Percentiles rank a stretch among this genome's conserved stretches.
phyloP scores from a whole-genome alignment of 30 jellyfish, hydroid and myxozoan genomes.

The Chrysaora quinquecirrha region DNA sequence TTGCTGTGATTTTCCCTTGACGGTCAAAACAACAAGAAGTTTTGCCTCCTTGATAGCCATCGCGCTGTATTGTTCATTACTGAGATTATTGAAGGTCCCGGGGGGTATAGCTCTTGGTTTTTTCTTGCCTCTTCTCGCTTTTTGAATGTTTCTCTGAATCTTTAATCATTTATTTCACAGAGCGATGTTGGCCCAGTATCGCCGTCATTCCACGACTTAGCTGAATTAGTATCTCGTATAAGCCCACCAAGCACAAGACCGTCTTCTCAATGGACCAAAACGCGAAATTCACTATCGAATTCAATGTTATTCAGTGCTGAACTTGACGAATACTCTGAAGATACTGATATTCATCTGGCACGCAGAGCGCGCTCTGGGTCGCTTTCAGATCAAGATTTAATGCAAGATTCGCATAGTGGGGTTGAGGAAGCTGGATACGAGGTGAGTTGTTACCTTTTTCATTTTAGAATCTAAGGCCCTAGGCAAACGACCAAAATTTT shows the following conservation, averaged over 20 bases:
- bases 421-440: conserved; percentile 94
- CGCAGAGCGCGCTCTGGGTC: conserved; percentile 93
- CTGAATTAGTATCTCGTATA: conserved; percentile 90
- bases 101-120: too few relatives aligned
- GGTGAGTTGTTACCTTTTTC: conserved; percentile 44
- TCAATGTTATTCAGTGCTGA: conserved; percentile 21
- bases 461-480: too few relatives aligned
- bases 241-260: conserved; percentile 69
- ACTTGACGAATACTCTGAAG: conserved; percentile 50
- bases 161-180: too few relatives aligned
- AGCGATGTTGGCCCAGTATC: conserved; percentile 76
- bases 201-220: conserved; percentile 94
- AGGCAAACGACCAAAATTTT: too few relatives aligned
- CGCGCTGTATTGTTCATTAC: too few relatives aligned
- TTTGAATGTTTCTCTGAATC: too few relatives aligned
- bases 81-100: too few relatives aligned
- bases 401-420: conserved; percentile 75
- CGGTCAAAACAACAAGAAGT: too few relatives aligned
- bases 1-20: too few relatives aligned
- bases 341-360: conserved; percentile 62
- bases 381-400: conserved; percentile 82
- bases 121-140: too few relatives aligned
- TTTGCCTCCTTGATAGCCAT: too few relatives aligned
- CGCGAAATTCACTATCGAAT: conserved; percentile 40
- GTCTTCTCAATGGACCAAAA: conserved; percentile 50